Base-by-base conservation (phyloP, 2,888 invertebrate genomes). In the Phortica magna region DNA sequence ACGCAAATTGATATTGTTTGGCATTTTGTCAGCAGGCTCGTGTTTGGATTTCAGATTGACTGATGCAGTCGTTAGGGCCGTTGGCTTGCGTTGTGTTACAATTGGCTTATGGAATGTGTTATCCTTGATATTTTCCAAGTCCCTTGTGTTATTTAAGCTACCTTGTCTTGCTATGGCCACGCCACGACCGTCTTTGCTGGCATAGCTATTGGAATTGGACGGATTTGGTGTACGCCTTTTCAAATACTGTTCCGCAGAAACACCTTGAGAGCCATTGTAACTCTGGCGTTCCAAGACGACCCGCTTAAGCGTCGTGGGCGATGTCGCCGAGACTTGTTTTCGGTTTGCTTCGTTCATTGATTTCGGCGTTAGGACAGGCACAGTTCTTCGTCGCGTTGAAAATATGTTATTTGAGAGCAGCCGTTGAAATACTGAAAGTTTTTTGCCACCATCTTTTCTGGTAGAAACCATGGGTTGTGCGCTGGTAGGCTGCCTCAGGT, bases 371-470 rank as follows among this genome's bases (percentile, higher is more conserved):
- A 89, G 90, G 71, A 83, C 78, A 48, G 77, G 91, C 43, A 87
- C 90, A 0, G 91, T 92, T 82, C 89, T 91, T 48, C 91, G 88
- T 57, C 89, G 87, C 2, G 91, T 84, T 7, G 91, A 88, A 79
- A 92, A 92, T 48, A 92, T 85, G 41, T 89, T 91, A 73, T 90
- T 89, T 0, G 90, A 89, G 31, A 92, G 79, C 0, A 91, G 82
- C 4, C 92, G 86, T 74, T 91, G 91, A 78, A 92, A 84, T 48
- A 92, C 90, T 22, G 91, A 91, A 4, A 90, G 87, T 77, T 92
- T 92, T 75, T 91, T 81, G 78, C 78, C 68, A 85, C 87, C 78
- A 82, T 83, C 57, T 77, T 73, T n/a, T 79, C 81, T 55, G 3
- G 55, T 7, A 17, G 12, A 55, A 55, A 17, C 6, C 10, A 55